Base-by-base conservation (phyloP, 2,888 invertebrate species). In the Lasius fuliginosus region DNA sequence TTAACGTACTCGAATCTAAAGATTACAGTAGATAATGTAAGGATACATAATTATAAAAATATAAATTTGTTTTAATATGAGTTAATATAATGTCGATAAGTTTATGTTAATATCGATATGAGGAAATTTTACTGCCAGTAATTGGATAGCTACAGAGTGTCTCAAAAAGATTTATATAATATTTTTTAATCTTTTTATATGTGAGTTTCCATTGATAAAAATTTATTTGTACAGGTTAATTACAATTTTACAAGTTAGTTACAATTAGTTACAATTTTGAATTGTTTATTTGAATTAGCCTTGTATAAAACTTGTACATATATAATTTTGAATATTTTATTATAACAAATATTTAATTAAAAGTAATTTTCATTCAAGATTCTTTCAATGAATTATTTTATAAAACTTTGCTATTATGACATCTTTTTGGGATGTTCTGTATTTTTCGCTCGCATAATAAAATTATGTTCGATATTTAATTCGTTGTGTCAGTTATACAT, bases 401-500 rank as follows among this genome's bases (percentile, higher is more conserved):
- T 49, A 49, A 49, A 49, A 33, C 15, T 2, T 42, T 68, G 15
- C 27, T 27, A 40, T 46, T 36, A 11, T 15, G 33, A 60, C 36
- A 49, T 42, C 42, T 81, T 60, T 65, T 81, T 81, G 71, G 36
- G 18, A 71, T 46, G 15, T 36, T 81, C 46, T 60, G 71, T 71
- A 46, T 36, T 71, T 71, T 33, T 81, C 0, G 23, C 27, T 69
- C 2, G 27, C 60, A 67, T 81, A 42, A 79, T 46, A 60, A 46
- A 69, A 46, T 60, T 81, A 18, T 62, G 18, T 69, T 33, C 60
- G 42, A 60, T 53, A 60, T 11, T 9, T 42, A 58, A 33, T 58
- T 69, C 12, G 42, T n/a, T 42, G 23, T 67, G 3, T 11, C 9
- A 46, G 30, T 36, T 27, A 30, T 42, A 30, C 49, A 69, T 49